Conservation (phyloP, 1,140 invertebrate genomes). For the Schlechtendalia chinensis region DNA sequence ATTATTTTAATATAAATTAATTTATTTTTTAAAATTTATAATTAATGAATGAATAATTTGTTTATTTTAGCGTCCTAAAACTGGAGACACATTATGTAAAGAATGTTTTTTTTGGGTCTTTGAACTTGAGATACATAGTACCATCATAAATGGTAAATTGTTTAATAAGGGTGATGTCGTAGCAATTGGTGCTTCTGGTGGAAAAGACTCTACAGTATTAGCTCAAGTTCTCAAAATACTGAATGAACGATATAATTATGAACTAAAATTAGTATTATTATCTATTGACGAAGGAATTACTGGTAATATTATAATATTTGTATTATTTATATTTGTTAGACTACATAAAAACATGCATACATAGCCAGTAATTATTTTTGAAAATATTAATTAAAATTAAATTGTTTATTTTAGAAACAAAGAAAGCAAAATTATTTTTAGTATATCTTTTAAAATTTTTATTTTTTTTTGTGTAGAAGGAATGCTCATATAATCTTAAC, state of each 20-base stretch:
- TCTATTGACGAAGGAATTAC: slow-evolving; percentile 99
- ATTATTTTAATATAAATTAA: not conserved
- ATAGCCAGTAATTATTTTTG: no score
- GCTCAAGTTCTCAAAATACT: slow-evolving; percentile 88
- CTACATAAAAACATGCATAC: no score
- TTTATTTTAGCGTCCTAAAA: slow-evolving; percentile 76
- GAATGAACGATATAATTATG: slow-evolving; percentile 90
- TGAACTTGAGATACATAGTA: slow-evolving; percentile 95
- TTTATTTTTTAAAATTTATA: not conserved
- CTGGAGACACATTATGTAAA: slow-evolving; percentile 88
- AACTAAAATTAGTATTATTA: slow-evolving; percentile 84
- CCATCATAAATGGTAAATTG: slow-evolving; percentile 80
- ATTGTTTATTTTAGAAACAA: no score
- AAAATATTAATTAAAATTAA: no score
- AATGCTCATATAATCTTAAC: no score
- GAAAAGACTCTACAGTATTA: slow-evolving; percentile 98
- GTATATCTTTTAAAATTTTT: no score
- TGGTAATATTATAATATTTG: slow-evolving; percentile 57
- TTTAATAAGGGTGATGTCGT: slow-evolving; percentile 86
- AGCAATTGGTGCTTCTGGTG: slow-evolving; percentile 94
- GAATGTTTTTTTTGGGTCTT: slow-evolving; percentile 93
- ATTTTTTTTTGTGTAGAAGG: no score
- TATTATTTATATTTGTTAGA: not conserved
- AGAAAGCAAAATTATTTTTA: no score
- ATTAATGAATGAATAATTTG: not conserved